These are phyloP conservation scores for Corvus cornix DNA, from an alignment of 2,113 vertebrate species.

Conservation along the genomic window DNA sequence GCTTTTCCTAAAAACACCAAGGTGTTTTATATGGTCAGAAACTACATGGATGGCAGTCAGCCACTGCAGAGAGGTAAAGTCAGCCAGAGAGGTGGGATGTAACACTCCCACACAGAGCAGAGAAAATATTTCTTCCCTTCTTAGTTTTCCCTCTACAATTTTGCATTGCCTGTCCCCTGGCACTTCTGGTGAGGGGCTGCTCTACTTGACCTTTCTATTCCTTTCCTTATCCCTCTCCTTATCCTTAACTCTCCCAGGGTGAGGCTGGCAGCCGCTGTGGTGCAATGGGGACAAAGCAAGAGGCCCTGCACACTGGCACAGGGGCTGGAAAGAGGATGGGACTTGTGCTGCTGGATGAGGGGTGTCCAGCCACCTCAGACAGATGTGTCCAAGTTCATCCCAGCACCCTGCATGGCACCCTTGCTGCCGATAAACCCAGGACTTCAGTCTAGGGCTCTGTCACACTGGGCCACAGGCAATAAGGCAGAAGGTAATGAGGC, in stretches of 20 bases:
- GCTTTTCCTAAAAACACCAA: not conserved
- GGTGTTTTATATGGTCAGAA: not conserved
- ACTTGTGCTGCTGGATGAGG: not conserved
- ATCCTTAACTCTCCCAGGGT: not conserved
- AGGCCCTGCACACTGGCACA: not conserved
- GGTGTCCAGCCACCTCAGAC: not conserved
- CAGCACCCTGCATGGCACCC: not conserved
- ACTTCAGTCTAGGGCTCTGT: slow-evolving; percentile 4
- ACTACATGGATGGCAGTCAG: not conserved
- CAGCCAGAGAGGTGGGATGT: not conserved
- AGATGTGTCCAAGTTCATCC: not conserved
- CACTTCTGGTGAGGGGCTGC: not conserved
- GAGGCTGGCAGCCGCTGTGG: not conserved
- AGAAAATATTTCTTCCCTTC: not conserved
- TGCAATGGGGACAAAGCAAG: not conserved
- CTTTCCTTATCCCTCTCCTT: not conserved
- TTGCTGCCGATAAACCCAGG: slow-evolving; percentile 30
- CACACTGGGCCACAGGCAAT: not conserved
- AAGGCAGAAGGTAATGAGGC: not conserved
- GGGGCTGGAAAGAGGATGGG: not conserved
- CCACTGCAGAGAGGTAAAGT: not conserved
- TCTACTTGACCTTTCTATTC: not conserved
- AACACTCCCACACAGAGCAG: not conserved
- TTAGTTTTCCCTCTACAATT: not conserved
- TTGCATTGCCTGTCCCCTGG: not conserved